Base-by-base conservation (phyloP, 2,888 invertebrate species). In the Eupithecia abbreviata region DNA sequence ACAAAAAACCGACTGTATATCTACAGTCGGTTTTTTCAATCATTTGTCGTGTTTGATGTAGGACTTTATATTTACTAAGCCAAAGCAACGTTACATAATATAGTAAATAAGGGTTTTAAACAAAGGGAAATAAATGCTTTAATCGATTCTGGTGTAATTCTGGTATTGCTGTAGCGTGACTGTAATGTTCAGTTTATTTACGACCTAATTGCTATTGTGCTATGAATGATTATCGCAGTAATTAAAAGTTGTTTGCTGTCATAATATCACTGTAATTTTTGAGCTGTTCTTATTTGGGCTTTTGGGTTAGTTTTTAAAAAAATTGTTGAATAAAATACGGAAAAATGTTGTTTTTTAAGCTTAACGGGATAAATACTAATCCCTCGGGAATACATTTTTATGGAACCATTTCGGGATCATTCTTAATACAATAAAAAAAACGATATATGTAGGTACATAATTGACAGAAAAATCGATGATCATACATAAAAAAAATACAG, bases 221-320 rank as follows among this genome's bases (percentile, higher is more conserved):
- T 70, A 73, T 72, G 74, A 79, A 76, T 78, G 71, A 75, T 79
- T 55, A 73, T 77, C 43, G 55, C 72, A 77, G 74, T 75, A 72
- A 76, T 79, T 75, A 55, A 67, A 71, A 71, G 72, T 68, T 77
- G 47, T 67, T 66, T 71, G 55, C 58, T 62, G 12, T 51, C 58
- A 47, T 73, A 67, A 76, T 62, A 30, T 18, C 15, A 65, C 12
- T 13, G 41, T n/a, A 55, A 55, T 55, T 41, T 15, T 6, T 65
- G 41, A 65, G 10, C 1, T 15, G 6, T 4, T n/a, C 7, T 7
- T 5, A n/a, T 51, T 51, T 51, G 4, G 49, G 47, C 47, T 47
- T 47, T 47, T 49, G 49, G 49, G 51, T 51, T 51, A 15, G 5
- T 55, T 2, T 55, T 6, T 15, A 5, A 55, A 55, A 15, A 6